Base-by-base conservation (phyloP, 2,113 vertebrate species). In the Maccullochella peelii region DNA sequence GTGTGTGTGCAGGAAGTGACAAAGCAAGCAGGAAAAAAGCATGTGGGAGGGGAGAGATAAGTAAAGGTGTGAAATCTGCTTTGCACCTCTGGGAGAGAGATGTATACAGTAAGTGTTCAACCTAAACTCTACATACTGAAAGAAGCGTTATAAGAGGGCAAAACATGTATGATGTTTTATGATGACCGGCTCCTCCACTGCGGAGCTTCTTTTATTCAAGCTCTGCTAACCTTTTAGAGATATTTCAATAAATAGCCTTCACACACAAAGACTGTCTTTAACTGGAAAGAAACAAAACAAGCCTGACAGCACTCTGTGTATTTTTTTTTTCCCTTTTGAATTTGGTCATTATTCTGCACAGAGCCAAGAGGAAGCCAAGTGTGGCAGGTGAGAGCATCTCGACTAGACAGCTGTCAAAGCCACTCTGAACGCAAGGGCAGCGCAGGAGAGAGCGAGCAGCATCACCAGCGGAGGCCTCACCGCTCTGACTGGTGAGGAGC, bases 321-420 rank as follows among this genome's bases (percentile, higher is more conserved):
- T 67, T 59, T 68, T 67, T 54, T n/a, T n/a, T 70, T 57, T 27
- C 14, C 16, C 62, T 12, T 85, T 80, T 88, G 82, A 77, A 77
- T 92, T 81, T 75, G 67, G 81, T 84, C 87, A 78, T 93, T 85
- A 90, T 87, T 93, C 82, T 80, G 88, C 84, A 67, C 71, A 36
- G 88, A 75, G 72, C 84, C 47, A 68, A 79, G 82, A 88, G 89
- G 89, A 87, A 85, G 87, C 76, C 68, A 36, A 87, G 82, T 88
- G 85, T 87, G 87, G 82, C 91, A 91, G 89, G 89, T 92, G 85
- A 86, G 77, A 89, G 89, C 89, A 38, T 92, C 90, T 85, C 33
- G 73, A 90, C 88, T n/a, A 73, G 91, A 90, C 90, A 90, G 90
- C 91, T 93, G 90, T 92, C 91, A 91, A 77, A 92, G 84, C 84